These are phyloP conservation scores for Drosophila borealis DNA, from an alignment of 2,888 invertebrate species.

Conservation along the genomic window DNA sequence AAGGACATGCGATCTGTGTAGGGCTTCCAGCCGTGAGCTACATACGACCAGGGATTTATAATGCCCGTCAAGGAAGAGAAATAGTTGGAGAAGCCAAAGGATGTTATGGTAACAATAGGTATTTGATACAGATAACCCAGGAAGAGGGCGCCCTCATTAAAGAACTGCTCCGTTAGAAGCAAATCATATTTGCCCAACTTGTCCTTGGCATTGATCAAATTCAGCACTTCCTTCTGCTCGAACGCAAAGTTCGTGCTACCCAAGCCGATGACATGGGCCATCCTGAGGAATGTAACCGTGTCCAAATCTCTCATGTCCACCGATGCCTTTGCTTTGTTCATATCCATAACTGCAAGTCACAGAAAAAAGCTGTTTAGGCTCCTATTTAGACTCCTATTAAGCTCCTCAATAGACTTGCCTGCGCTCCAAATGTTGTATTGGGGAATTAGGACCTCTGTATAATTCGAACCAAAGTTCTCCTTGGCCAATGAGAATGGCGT, in stretches of 20 bases:
- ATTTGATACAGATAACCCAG: slow-evolving; percentile 83
- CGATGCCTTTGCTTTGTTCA: slow-evolving; percentile 41
- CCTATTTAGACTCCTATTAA: no score
- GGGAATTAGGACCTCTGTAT: slow-evolving; percentile 73
- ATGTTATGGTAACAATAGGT: slow-evolving; percentile 81
- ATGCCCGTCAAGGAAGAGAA: slow-evolving; percentile 84
- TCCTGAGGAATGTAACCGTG: slow-evolving; percentile 34
- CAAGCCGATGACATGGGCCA: slow-evolving; percentile 60
- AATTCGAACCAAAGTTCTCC: slow-evolving; percentile 70
- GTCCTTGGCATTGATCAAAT: slow-evolving; percentile 69
- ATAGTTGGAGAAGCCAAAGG: slow-evolving; percentile 84
- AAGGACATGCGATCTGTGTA: slow-evolving; percentile 86
- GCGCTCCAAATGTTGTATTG: slow-evolving; percentile 68
- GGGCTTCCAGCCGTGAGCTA: slow-evolving; percentile 84
- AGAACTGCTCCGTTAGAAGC: slow-evolving; percentile 83
- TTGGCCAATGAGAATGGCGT: slow-evolving; percentile 70
- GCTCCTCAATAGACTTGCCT: slow-evolving; percentile 45
- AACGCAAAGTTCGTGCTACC: slow-evolving; percentile 75
- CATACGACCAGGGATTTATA: slow-evolving; percentile 84
- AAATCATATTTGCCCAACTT: slow-evolving; percentile 83
- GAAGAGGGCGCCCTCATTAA: slow-evolving; percentile 83
- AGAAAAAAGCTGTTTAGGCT: no score
- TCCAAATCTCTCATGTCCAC: slow-evolving; percentile 65
- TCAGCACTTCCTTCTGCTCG: slow-evolving; percentile 66
- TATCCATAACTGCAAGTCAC: slow-evolving; percentile 46